Evolutionary conservation across 2,113 vertebrate species (phyloP).

Genomic region (Corythornis vintsioides): DNA sequence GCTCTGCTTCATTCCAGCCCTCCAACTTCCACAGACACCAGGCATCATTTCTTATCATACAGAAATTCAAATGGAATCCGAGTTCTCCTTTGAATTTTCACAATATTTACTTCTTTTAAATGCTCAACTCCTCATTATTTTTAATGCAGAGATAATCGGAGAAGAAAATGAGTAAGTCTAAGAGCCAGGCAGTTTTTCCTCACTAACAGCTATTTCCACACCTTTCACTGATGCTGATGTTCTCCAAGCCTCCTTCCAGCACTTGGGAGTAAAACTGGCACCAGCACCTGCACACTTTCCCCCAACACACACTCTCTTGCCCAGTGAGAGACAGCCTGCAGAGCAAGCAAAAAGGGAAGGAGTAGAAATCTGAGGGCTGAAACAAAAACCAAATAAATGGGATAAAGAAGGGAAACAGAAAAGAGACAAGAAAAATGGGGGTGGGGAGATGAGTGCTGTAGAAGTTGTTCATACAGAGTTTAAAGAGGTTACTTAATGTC

Average conservation of each 20-base stretch:
- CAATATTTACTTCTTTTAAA: background rate
- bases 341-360: background rate
- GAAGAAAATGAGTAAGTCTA: background rate
- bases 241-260: background rate
- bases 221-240: background rate
- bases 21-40: background rate
- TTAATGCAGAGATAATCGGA: background rate
- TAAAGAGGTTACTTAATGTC: constrained; percentile 12
- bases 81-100: background rate
- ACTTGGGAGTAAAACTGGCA: background rate
- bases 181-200: background rate
- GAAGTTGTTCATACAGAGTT: background rate
- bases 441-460: background rate
- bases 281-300: background rate
- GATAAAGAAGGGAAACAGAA: background rate
- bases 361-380: background rate
- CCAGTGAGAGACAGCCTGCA: background rate
- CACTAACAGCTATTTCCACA: background rate
- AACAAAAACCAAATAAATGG: background rate
- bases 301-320: background rate
- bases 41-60: background rate
- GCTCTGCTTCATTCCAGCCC: background rate
- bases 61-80: background rate
- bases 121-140: background rate
- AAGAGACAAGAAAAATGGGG: background rate